Conservation (phyloP, 1,140 invertebrate genomes). For the Diabrotica undecimpunctata region DNA sequence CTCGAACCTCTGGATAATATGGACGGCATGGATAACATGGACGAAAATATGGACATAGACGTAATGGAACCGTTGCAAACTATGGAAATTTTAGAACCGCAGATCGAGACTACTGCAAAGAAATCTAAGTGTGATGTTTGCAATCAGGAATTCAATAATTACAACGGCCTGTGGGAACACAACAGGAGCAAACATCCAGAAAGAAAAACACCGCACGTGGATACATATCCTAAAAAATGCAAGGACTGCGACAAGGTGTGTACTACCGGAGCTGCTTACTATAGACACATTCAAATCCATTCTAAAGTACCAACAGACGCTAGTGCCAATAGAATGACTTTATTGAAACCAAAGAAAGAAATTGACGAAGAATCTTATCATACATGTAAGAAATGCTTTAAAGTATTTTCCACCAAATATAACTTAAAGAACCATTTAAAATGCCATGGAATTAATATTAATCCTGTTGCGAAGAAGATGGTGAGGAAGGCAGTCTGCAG, state of each 20-base stretch:
- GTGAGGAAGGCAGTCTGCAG: slow-evolving; percentile 37
- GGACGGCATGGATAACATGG: neutral
- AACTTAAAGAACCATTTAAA: slow-evolving; percentile 42
- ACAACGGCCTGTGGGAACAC: slow-evolving; percentile 37
- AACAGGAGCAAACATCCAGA: slow-evolving; percentile 32
- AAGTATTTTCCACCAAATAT: slow-evolving; percentile 39
- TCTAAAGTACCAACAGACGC: slow-evolving; percentile 26
- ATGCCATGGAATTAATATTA: slow-evolving; percentile 35
- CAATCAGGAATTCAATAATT: slow-evolving; percentile 32
- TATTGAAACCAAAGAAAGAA: slow-evolving; percentile 10
- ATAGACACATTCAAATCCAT: slow-evolving; percentile 38
- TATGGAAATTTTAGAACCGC: neutral
- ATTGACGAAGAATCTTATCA: slow-evolving; percentile 38
- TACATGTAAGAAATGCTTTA: slow-evolving; percentile 44
- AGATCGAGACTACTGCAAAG: slow-evolving; percentile 16
- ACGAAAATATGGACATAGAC: neutral
- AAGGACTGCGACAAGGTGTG: slow-evolving; percentile 38
- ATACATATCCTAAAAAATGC: slow-evolving; percentile 37
- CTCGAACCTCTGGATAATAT: neutral
- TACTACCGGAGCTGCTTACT: slow-evolving; percentile 30
- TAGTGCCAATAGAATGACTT: slow-evolving; percentile 7
- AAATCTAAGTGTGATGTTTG: slow-evolving; percentile 34
- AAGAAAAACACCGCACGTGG: slow-evolving; percentile 13
- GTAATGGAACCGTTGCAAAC: slow-evolving; percentile 10
- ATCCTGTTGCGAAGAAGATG: slow-evolving; percentile 22